A percentile compares a stretch with the other conserved stretches of the same genome.
Evolutionary conservation across 2,113 vertebrate species (phyloP).

Genomic region (Casuarius casuarius): DNA sequence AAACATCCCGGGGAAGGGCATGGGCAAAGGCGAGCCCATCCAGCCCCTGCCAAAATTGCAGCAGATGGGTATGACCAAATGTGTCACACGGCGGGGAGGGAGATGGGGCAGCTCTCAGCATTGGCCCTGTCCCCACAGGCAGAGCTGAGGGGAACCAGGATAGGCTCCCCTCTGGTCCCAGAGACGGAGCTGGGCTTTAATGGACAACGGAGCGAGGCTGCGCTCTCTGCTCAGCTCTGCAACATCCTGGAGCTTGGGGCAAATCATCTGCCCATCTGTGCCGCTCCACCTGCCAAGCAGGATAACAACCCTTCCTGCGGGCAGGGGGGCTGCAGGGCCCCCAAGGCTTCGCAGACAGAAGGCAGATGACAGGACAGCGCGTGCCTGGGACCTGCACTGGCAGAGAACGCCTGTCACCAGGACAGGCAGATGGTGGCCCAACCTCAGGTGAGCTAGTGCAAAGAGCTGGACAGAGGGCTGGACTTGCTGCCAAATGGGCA

Average conservation of each 20-base stretch:
- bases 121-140: background rate
- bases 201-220: background rate
- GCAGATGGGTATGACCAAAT: background rate
- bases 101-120: background rate
- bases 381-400: background rate
- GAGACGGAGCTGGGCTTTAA: background rate
- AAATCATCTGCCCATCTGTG: background rate
- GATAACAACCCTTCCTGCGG: background rate
- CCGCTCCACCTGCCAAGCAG: background rate
- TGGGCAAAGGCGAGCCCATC: no score
- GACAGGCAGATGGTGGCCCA: background rate
- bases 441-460: rapidly evolving
- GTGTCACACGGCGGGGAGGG: background rate
- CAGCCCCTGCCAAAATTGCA: background rate
- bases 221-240: background rate
- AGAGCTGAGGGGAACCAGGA: no score
- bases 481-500: no score
- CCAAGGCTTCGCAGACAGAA: background rate
- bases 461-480: background rate
- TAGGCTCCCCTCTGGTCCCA: background rate
- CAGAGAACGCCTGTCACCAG: background rate
- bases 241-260: background rate
- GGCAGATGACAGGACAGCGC: background rate
- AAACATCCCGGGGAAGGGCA: no score
- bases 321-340: background rate